Evolutionary conservation across 1,140 invertebrate species (phyloP), one percentile per base, ranked within the genome.

Genomic region (Yoshiicerus persimilis): DNA sequence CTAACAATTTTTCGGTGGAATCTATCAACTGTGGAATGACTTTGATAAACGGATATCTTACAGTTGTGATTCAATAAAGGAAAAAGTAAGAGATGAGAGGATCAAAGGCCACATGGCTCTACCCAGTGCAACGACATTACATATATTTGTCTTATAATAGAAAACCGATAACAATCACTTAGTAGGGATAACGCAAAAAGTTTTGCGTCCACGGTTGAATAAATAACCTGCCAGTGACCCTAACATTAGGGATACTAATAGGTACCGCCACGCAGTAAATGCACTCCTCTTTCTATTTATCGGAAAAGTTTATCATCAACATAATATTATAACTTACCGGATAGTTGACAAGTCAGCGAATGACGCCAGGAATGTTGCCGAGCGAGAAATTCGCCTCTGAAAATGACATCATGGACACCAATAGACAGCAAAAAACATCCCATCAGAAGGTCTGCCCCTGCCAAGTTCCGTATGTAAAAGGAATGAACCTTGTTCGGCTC

Each of bases 361-460:
- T 92, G 92, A n/a, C 94, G 91, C 95, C 95, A 96, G 4, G 91
- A 86, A 36, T 94, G 93, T 86, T 95, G 94, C 90, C 95, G 92
- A 4, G 92, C 91, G 32, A 95, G 92, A 91, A 95, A 96, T 32
- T 93, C 91, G 16, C 94, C 94, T 41, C 95, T 92, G 91, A 94
- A 96, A 62, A 91, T 91, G 41, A 94, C 91, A 91, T 96, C 95
- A 41, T 94, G 93, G 85, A 92, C 92, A 13, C 94, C 95, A 86
- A 96, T 95, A n/a, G 94, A 92, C 36, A 95, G 92, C 86, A 96
- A 92, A 91, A 96, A 96, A 25, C 95, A 91, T 27, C 95, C 95
- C 95, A 96, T 95, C 10, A 96, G 91, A n/a, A 95, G 92, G 91
- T 96, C 95, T 23, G 95, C 95, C 62, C 94, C 91, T 0, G 95